phyloP scores from a whole-genome alignment of 1,140 invertebrate genomes.

The Lamellibrachia luymesi region DNA sequence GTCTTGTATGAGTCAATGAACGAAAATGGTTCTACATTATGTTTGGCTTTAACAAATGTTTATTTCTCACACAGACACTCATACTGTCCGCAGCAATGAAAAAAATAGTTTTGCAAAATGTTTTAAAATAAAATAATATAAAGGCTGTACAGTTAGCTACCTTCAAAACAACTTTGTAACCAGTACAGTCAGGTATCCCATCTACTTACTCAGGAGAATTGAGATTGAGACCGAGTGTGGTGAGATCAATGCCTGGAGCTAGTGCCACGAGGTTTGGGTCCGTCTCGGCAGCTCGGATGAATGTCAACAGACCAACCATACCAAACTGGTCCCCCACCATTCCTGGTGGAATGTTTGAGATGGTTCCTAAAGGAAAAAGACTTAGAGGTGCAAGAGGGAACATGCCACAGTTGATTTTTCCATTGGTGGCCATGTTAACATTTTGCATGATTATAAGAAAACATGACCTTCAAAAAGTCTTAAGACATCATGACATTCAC shows the following conservation, averaged over 20 bases:
- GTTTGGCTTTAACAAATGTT: neutral
- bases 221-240: slow-evolving; percentile 93
- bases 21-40: too few relatives aligned
- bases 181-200: neutral
- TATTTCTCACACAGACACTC: neutral
- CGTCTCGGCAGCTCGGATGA: slow-evolving; percentile 94
- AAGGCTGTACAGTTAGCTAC: too few relatives aligned
- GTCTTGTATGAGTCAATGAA: too few relatives aligned
- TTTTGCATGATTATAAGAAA: too few relatives aligned
- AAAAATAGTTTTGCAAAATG: neutral
- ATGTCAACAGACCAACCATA: slow-evolving; percentile 95
- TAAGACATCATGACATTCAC: too few relatives aligned
- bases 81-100: neutral
- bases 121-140: neutral
- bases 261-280: slow-evolving; percentile 93
- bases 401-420: neutral
- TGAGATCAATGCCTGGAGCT: slow-evolving; percentile 94
- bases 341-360: slow-evolving; percentile 94
- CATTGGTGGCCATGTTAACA: too few relatives aligned
- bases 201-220: slow-evolving; percentile 18
- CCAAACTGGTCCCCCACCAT: slow-evolving; percentile 99
- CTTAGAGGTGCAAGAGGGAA: too few relatives aligned
- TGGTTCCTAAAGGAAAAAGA: slow-evolving; percentile 56
- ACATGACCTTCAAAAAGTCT: too few relatives aligned
- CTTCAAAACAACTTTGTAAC: neutral